Conservation (phyloP, 2,888 invertebrate genomes). For the Steinernema scapterisci region DNA sequence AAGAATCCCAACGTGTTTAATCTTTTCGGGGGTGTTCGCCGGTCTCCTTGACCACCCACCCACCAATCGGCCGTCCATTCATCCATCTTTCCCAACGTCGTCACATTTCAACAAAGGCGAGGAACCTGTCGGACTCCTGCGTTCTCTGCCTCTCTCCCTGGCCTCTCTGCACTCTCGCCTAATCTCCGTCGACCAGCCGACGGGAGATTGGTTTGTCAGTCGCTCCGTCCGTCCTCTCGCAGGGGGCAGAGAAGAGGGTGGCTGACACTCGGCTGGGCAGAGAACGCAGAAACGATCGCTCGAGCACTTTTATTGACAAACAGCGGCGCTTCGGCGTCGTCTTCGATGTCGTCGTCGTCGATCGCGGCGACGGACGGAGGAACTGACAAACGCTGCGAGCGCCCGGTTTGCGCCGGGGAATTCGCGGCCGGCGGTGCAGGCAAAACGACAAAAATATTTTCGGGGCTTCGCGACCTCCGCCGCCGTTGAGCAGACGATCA, state of each 20-base stretch:
- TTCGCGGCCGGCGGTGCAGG: conserved; percentile 12
- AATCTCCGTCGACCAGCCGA: conserved; percentile 8
- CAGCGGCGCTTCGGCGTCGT: too few species aligned
- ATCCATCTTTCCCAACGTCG: conserved; percentile 7
- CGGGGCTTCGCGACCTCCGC: conserved; percentile 27
- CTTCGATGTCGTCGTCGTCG: not conserved
- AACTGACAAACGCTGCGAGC: not conserved
- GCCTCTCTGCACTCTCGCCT: not conserved
- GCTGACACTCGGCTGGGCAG: conserved; percentile 10
- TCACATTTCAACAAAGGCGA: not conserved
- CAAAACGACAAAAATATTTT: conserved; percentile 15
- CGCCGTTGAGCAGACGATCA: conserved; percentile 14
- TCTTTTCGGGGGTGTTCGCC: too few species aligned
- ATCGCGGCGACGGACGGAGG: not conserved
- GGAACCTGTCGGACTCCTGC: not conserved
- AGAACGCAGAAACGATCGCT: conserved; percentile 2
- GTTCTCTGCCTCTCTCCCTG: not conserved
- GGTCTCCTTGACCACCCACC: not conserved
- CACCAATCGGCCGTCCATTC: not conserved
- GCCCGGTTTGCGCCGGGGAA: conserved; percentile 1
- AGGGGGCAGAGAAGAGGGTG: conserved; percentile 9
- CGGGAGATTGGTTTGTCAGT: conserved; percentile 16
- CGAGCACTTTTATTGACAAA: too few species aligned
- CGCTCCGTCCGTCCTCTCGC: conserved; percentile 6
- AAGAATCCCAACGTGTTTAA: too few species aligned